Conservation (phyloP, 35 echinoderm and acorn worm genomes). For the Apostichopus californicus region DNA sequence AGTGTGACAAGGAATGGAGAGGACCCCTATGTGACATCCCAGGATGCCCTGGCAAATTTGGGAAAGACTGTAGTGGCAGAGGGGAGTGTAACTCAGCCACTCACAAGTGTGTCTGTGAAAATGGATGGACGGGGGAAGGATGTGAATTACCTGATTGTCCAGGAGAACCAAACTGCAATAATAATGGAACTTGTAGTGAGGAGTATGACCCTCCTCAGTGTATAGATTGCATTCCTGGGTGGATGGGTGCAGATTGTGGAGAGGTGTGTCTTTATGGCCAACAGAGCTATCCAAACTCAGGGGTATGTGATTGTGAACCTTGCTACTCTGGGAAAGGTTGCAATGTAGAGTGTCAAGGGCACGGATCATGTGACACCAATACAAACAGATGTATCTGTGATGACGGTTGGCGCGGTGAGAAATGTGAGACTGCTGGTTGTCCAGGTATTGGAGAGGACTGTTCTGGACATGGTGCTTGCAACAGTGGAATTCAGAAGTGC, state of each 20-base stretch:
- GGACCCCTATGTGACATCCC: conserved; percentile 71
- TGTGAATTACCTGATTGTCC: conserved; percentile 89
- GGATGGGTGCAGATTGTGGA: conserved; percentile 82
- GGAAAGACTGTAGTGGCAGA: conserved; percentile 69
- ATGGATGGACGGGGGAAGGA: conserved; percentile 84
- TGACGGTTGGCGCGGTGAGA: conserved; percentile 65
- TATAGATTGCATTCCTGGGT: conserved; percentile 66
- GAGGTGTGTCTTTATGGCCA: conserved; percentile 59
- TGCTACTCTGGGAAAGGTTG: conserved; percentile 83
- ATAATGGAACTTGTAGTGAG: conserved; percentile 79
- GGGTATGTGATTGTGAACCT: conserved; percentile 56
- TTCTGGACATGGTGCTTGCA: conserved; percentile 80
- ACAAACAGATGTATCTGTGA: conserved; percentile 65
- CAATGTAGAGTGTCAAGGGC: conserved; percentile 69
- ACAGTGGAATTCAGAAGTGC: conserved; percentile 70
- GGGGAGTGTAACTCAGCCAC: conserved; percentile 83
- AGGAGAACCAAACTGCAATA: conserved; percentile 78
- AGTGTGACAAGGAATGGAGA: conserved; percentile 71
- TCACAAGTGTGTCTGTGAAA: conserved; percentile 71
- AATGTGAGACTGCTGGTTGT: conserved; percentile 77
- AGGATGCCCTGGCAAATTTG: conserved; percentile 79
- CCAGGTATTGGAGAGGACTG: conserved; percentile 74
- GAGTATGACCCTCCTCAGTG: conserved; percentile 72
- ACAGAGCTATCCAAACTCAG: conserved; percentile 15
- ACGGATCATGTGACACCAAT: conserved; percentile 79